These are phyloP conservation scores for Callopanchax toddi DNA, from an alignment of 2,113 vertebrate species.

Conservation along the genomic window DNA sequence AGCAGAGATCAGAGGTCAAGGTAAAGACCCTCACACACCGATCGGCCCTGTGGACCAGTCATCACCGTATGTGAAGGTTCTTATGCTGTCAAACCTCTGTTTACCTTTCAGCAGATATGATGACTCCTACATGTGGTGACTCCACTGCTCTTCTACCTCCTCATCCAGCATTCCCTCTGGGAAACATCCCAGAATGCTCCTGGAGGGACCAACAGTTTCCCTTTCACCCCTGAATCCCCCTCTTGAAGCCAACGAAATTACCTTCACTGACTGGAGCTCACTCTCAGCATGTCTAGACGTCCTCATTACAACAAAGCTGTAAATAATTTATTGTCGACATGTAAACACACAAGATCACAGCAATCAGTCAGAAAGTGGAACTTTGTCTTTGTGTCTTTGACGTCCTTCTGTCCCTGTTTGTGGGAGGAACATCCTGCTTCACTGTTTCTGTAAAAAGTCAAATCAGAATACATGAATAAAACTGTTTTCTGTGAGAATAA, in stretches of 20 bases:
- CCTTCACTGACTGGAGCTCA: constrained; percentile 33
- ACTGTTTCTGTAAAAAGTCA: constrained; percentile 67
- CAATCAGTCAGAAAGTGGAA: constrained; percentile 35
- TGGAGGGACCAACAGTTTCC: constrained; percentile 67
- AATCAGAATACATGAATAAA: constrained; percentile 48
- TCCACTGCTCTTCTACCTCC: constrained; percentile 1
- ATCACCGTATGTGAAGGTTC: neutral
- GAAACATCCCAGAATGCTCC: constrained; percentile 51
- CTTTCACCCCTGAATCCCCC: constrained; percentile 38
- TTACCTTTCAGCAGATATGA: constrained; percentile 77
- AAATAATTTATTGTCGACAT: constrained; percentile 75
- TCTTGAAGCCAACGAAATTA: constrained; percentile 28
- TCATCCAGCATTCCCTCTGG: constrained; percentile 45
- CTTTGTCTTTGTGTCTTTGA: constrained; percentile 28
- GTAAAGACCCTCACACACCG: constrained; percentile 63
- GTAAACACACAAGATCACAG: constrained; percentile 46
- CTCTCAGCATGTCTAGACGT: constrained; percentile 41
- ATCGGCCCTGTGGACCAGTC: neutral
- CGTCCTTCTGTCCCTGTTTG: constrained; percentile 18
- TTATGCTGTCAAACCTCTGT: neutral
- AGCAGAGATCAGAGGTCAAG: constrained; percentile 79
- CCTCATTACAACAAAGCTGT: constrained; percentile 60
- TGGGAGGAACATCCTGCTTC: constrained; percentile 9
- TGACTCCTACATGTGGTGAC: constrained; percentile 82
- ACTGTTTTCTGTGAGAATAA: constrained; percentile 59